A percentile compares a stretch with the other conserved stretches of the same genome.
Evolutionary conservation across 1,140 invertebrate species (phyloP).

Genomic region (Chironomus striatipennis): DNA sequence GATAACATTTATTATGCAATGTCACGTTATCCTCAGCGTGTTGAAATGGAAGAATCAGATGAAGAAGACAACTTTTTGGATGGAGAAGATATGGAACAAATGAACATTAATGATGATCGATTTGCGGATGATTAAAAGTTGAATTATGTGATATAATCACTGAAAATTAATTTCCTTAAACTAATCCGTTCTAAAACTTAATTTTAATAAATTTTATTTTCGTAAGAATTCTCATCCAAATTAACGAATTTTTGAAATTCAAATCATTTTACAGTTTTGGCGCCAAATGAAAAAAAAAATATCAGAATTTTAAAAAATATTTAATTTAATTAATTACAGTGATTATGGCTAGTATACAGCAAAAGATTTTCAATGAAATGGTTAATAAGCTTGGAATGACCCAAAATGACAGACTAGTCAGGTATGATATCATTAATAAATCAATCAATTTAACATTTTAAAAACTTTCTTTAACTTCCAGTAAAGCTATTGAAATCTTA

Average conservation of each 20-base stretch:
- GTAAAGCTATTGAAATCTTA: neutral
- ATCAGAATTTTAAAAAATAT: no score
- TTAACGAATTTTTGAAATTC: no score
- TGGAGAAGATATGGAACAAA: neutral
- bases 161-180: no score
- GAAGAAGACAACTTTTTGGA: neutral
- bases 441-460: neutral
- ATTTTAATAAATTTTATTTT: no score
- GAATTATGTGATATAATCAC: no score
- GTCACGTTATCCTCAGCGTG: neutral
- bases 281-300: no score
- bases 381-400: neutral
- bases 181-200: no score
- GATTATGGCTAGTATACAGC: neutral
- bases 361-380: neutral
- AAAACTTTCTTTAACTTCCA: neutral
- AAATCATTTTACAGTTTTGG: no score
- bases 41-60: neutral
- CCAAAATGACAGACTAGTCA: neutral
- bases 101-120: constrained; percentile 18
- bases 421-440: neutral
- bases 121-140: neutral
- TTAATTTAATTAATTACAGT: no score
- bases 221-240: no score
- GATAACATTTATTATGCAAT: constrained; percentile 10